These are phyloP conservation scores for Tineola bisselliella DNA, from an alignment of 2,888 invertebrate species.

Conservation along the genomic window DNA sequence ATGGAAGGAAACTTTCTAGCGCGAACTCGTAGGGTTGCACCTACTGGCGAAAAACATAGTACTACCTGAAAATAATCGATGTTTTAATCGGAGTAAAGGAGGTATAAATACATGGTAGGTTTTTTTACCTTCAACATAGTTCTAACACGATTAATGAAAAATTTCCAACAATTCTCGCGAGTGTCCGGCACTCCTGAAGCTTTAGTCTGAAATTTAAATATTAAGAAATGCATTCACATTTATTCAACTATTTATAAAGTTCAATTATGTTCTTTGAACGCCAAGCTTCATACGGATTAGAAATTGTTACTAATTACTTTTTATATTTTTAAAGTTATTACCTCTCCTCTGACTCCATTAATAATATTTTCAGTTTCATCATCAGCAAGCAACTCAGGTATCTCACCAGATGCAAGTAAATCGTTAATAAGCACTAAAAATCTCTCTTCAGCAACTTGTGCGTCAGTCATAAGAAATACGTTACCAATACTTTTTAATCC, in stretches of 20 bases:
- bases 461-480: slow-evolving; percentile 93
- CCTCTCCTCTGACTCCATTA: slow-evolving; percentile 77
- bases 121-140: slow-evolving; percentile 75
- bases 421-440: slow-evolving; percentile 94
- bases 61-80: slow-evolving; percentile 63
- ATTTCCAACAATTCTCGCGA: slow-evolving; percentile 94
- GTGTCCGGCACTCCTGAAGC: slow-evolving; percentile 84
- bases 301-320: too few relatives aligned
- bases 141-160: slow-evolving; percentile 91
- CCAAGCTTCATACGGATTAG: too few relatives aligned
- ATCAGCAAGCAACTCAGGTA: slow-evolving; percentile 88
- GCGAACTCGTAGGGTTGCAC: slow-evolving; percentile 84
- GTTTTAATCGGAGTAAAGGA: too few relatives aligned
- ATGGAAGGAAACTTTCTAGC: slow-evolving; percentile 94
- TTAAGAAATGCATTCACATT: neutral
- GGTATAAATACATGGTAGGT: too few relatives aligned
- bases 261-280: too few relatives aligned
- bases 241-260: neutral
- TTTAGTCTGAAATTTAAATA: slow-evolving; percentile 67
- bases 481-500: slow-evolving; percentile 87
- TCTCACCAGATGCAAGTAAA: slow-evolving; percentile 92
- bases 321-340: slow-evolving; percentile 31
- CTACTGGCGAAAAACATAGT: slow-evolving; percentile 95
- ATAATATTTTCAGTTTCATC: slow-evolving; percentile 92
- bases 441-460: slow-evolving; percentile 89